phyloP scores from a whole-genome alignment of 2,888 invertebrate genomes.

The Margaritifera margaritifera region DNA sequence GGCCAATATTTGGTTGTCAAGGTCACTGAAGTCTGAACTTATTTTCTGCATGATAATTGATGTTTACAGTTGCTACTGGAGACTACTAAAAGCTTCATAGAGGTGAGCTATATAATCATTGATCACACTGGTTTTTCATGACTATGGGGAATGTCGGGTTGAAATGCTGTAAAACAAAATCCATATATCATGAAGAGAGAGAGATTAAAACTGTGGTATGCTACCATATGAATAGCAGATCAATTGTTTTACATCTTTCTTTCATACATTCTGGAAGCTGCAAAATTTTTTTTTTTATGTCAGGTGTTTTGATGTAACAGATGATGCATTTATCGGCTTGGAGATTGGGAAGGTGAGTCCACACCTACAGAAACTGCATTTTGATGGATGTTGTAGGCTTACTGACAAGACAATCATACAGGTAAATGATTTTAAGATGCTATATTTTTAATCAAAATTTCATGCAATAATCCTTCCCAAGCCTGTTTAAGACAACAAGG shows the following conservation, averaged over 20 bases:
- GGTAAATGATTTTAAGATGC: constrained; percentile 17
- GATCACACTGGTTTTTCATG: too few species aligned
- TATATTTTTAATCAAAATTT: not conserved
- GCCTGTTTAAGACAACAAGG: too few species aligned
- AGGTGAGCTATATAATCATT: too few species aligned
- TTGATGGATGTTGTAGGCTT: constrained; percentile 53
- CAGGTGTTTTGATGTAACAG: constrained; percentile 52
- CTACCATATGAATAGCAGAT: not conserved
- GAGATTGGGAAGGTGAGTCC: constrained; percentile 29
- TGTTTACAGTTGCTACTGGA: too few species aligned
- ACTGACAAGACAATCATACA: constrained; percentile 41
- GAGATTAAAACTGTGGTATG: not conserved
- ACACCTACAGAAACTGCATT: constrained; percentile 37
- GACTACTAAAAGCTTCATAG: too few species aligned
- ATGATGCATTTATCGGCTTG: constrained; percentile 35
- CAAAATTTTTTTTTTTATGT: constrained; percentile 4
- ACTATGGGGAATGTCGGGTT: not conserved
- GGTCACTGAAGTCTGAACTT: too few species aligned
- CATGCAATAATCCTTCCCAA: too few species aligned
- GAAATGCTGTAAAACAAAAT: not conserved
- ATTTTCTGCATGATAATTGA: too few species aligned
- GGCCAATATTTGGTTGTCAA: too few species aligned
- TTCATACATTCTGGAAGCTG: not conserved
- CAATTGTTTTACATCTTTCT: not conserved
- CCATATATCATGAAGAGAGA: not conserved